Conservation (phyloP, 2,797 vertebrate species). For the Acrocephalus scirpaceus region DNA sequence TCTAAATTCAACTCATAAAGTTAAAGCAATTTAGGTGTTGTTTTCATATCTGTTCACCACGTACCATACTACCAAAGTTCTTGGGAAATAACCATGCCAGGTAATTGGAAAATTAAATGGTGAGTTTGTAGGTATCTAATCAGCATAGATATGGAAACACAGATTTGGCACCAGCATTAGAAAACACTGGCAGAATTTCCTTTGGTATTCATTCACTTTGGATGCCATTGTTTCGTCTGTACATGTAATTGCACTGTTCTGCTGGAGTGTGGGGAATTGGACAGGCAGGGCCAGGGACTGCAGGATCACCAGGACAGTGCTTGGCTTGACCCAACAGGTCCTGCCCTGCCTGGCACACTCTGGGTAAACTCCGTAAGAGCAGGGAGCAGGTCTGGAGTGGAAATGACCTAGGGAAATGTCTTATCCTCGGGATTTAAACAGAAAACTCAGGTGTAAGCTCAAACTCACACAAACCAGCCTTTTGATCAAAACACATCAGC, state of each 20-base stretch:
- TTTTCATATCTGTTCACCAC: background rate
- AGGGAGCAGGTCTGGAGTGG: background rate
- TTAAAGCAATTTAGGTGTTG: background rate
- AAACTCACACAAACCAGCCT: background rate
- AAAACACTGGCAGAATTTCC: background rate
- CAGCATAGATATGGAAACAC: background rate
- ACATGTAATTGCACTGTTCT: background rate
- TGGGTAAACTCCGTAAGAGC: fast-evolving
- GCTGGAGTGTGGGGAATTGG: background rate
- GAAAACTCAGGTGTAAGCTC: background rate
- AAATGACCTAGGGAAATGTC: background rate
- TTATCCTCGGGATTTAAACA: background rate
- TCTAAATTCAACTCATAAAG: background rate
- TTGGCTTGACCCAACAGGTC: background rate
- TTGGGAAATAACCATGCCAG: background rate
- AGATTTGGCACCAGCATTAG: background rate
- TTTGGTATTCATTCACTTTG: background rate
- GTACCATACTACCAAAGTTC: background rate
- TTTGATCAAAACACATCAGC: background rate
- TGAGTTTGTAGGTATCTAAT: background rate
- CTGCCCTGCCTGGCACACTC: background rate
- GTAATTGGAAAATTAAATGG: slow-evolving; percentile 19
- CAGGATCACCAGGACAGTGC: background rate
- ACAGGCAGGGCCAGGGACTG: background rate
- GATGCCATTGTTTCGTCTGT: background rate